Evolutionary conservation across 2,888 invertebrate genomes (phyloP).

Genomic region (Aspidiotus rigidus): DNA sequence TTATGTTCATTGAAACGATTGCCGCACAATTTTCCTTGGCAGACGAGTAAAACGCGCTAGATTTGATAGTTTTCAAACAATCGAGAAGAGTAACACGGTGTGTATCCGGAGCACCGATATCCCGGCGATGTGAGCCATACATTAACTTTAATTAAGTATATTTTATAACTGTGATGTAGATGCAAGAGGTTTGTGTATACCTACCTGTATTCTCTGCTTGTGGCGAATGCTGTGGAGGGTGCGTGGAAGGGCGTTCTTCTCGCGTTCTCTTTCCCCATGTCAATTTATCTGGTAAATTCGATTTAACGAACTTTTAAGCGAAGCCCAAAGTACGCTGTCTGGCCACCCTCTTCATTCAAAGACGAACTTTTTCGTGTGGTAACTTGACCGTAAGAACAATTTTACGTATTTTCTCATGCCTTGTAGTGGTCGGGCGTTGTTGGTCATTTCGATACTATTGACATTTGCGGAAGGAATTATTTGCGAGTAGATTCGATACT

Average conservation of each 20-base stretch:
- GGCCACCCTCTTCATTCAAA: not conserved
- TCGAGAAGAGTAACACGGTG: slow-evolving; percentile 9
- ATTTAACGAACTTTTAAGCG: slow-evolving; percentile 26
- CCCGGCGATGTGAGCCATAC: slow-evolving; percentile 17
- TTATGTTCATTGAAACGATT: not conserved
- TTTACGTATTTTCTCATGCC: not conserved
- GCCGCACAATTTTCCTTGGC: not conserved
- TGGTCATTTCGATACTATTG: no score
- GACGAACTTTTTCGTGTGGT: not conserved
- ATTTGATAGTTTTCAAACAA: slow-evolving; percentile 27
- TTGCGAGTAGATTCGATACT: no score
- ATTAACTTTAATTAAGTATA: slow-evolving; percentile 28
- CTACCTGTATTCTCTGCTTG: not conserved
- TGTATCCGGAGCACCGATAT: slow-evolving; percentile 5
- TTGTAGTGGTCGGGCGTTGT: not conserved
- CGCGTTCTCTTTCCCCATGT: not conserved
- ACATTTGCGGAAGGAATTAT: no score
- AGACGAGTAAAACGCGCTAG: not conserved
- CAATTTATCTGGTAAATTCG: slow-evolving; percentile 28
- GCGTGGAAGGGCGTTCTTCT: not conserved
- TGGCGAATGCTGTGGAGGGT: slow-evolving; percentile 2
- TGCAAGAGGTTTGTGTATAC: slow-evolving; percentile 4
- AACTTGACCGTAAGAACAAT: not conserved
- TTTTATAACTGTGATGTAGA: slow-evolving; percentile 11
- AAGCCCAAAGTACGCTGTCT: slow-evolving; percentile 10